Evolutionary conservation across 2,113 vertebrate species (phyloP).

Genomic region (Formicarius rufipectus): DNA sequence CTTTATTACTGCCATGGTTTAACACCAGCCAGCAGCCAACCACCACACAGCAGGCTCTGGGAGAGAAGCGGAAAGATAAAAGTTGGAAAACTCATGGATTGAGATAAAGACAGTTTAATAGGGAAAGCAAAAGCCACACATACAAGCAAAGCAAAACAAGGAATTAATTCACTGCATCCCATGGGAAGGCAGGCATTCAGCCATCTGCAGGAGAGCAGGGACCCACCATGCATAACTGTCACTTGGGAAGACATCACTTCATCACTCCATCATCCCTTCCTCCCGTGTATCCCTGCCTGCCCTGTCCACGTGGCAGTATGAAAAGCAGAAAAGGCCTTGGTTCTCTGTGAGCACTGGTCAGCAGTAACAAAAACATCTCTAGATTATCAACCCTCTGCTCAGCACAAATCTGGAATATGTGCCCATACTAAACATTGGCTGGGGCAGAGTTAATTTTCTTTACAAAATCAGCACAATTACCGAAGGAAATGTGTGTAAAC

Average conservation of each 20-base stretch:
- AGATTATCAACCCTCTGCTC: fast-evolving
- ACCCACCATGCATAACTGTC: fast-evolving
- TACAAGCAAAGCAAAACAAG: background rate
- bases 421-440: too few species aligned
- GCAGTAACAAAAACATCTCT: background rate
- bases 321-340: background rate
- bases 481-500: background rate
- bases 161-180: background rate
- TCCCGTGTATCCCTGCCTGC: fast-evolving
- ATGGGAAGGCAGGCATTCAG: background rate
- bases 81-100: background rate
- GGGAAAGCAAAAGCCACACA: background rate
- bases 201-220: background rate
- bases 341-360: background rate
- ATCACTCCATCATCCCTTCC: too few species aligned
- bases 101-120: background rate
- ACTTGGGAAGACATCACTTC: background rate
- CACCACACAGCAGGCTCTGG: background rate
- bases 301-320: fast-evolving
- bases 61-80: background rate
- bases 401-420: background rate
- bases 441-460: too few species aligned
- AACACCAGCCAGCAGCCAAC: background rate
- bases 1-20: background rate
- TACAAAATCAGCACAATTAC: background rate